Evolutionary conservation across 1,140 invertebrate species (phyloP), one percentile per base, ranked within the genome.

Genomic region (Pomphorhynchus laevis): DNA sequence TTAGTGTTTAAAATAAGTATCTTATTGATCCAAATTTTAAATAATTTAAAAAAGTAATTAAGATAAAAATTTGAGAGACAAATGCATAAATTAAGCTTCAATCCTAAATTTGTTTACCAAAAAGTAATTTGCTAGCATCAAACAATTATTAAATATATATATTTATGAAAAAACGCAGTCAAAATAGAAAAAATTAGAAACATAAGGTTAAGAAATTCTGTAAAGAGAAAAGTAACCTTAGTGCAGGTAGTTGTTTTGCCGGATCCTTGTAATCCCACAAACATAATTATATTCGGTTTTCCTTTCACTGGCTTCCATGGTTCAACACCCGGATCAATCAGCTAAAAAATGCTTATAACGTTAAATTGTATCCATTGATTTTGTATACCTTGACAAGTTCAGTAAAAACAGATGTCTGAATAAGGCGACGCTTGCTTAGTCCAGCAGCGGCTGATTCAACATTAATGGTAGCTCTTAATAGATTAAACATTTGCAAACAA

Each of bases 381-480:
- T 27, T 16, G 27, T 8, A 44, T 61, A 80, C 74, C 63, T 93
- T 95, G 5, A 95, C 74, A 31, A 98, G 67, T 63, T 98, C 86
- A 57, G 86, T 80, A 54, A 91, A 95, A 2, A 98, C 86, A 44
- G 82, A 80, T 46, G 74, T 84, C 55, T 98, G 84, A 51, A 99
- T 95, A 74, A 98, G 86, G 38, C 82, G 63, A 20, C 86, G 62
- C 53, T 98, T 98, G 56, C 95, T 99, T 20, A 98, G 66, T 16
- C 89, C 89, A 35, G 76, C 82, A 52, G 82, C 82, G 80, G 95
- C 95, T 53, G 98, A 89, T 54, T 98, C 84, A 63, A 99, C 95
- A 61, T 95, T 77, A 59, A 93, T 93, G 41, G 84, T 77, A 34
- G 69, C 66, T 35, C 62, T 64, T 45, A n/a, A 44, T 42, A 17